Conservation (phyloP, 2,888 invertebrate genomes). For the Trilocha varians region DNA sequence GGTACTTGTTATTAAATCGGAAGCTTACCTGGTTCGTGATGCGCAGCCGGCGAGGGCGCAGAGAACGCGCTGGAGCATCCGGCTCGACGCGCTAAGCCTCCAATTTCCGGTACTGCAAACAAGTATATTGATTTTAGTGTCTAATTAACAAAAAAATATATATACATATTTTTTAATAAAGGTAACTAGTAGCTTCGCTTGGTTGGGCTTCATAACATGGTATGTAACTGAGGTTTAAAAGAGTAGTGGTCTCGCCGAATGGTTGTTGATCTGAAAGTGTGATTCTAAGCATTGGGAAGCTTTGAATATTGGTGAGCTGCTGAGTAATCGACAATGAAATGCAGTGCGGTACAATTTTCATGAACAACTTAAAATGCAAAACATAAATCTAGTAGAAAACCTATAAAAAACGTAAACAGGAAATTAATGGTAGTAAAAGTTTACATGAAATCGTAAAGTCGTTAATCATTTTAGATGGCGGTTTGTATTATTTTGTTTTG, state of each 20-base stretch:
- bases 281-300: no score
- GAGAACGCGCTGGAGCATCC: slow-evolving; percentile 77
- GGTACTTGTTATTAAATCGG: not conserved
- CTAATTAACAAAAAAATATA: no score
- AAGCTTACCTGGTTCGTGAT: slow-evolving; percentile 62
- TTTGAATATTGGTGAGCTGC: no score
- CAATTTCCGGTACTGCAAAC: slow-evolving; percentile 49
- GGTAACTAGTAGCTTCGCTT: no score
- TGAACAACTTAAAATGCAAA: not conserved
- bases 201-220: no score
- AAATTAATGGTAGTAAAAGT: not conserved
- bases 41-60: slow-evolving; percentile 68
- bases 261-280: no score
- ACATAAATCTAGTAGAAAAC: not conserved
- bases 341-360: no score
- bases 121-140: not conserved
- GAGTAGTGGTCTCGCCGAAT: no score
- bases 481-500: no score
- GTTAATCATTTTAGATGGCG: not conserved
- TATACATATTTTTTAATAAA: no score
- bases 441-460: not conserved
- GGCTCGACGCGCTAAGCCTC: slow-evolving; percentile 64
- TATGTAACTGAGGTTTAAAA: no score
- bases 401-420: not conserved
- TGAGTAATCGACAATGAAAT: no score